These are phyloP conservation scores for Contarinia nasturtii DNA, from an alignment of 1,140 invertebrate genomes.

Conservation along the genomic window DNA sequence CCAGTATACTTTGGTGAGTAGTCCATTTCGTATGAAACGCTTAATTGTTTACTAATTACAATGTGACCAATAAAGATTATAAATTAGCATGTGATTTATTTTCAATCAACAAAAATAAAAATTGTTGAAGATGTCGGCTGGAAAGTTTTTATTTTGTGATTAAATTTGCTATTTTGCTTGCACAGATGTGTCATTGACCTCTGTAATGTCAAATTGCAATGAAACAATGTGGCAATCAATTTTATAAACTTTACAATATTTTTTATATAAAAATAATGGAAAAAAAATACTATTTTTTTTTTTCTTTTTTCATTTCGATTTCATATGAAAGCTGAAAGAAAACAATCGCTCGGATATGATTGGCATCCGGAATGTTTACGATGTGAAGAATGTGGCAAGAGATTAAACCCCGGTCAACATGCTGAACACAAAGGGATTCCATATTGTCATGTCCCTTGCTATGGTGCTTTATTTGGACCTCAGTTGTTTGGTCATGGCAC, in stretches of 20 bases:
- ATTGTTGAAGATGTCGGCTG: too few relatives aligned
- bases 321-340: slow-evolving; percentile 53
- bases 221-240: background rate
- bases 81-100: background rate
- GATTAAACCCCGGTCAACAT: slow-evolving; percentile 74
- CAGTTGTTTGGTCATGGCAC: slow-evolving; percentile 74
- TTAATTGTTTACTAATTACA: background rate
- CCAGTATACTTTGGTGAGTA: slow-evolving; percentile 66
- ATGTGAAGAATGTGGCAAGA: slow-evolving; percentile 79
- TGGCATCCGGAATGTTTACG: slow-evolving; percentile 83
- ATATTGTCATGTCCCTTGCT: slow-evolving; percentile 81
- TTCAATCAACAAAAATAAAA: background rate
- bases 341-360: slow-evolving; percentile 78
- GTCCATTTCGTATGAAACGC: slow-evolving; percentile 6
- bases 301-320: slow-evolving; percentile 3
- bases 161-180: too few relatives aligned
- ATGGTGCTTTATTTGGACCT: slow-evolving; percentile 72
- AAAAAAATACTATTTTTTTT: slow-evolving; percentile 1
- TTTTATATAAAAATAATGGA: too few relatives aligned
- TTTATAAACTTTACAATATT: background rate
- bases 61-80: background rate
- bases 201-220: background rate
- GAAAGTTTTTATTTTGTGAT: background rate
- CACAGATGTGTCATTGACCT: too few relatives aligned
- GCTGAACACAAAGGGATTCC: slow-evolving; percentile 83